Evolutionary conservation across 2,888 invertebrate genomes (phyloP).

Genomic region (Chaitophorus viminalis): DNA sequence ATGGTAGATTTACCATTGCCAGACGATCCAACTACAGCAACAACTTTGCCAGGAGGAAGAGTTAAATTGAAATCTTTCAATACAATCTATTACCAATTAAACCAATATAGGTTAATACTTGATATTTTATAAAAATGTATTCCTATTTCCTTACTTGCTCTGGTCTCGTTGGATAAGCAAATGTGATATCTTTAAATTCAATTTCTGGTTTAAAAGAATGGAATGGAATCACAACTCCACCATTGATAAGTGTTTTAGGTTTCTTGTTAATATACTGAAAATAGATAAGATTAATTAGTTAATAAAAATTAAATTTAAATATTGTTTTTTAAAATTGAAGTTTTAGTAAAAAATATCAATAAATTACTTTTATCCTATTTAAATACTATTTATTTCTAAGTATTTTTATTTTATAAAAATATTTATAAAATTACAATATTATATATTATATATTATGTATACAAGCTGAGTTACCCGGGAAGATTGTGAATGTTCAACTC

Average conservation of each 20-base stretch:
- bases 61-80: conserved; percentile 83
- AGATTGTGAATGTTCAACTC: no score
- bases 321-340: not conserved
- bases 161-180: conserved; percentile 87
- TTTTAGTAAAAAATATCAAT: not conserved
- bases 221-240: conserved; percentile 76
- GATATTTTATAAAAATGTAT: conserved; percentile 69
- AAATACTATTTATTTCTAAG: no score
- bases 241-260: conserved; percentile 76
- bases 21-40: conserved; percentile 92
- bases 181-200: conserved; percentile 84
- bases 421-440: no score
- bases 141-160: conserved; percentile 73
- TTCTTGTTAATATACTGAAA: conserved; percentile 79
- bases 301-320: not conserved
- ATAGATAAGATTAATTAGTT: conserved; percentile 57
- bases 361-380: no score
- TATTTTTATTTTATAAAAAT: no score
- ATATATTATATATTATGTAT: no score
- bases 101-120: conserved; percentile 65
- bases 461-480: no score
- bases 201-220: conserved; percentile 82
- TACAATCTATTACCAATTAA: conserved; percentile 62
- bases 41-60: conserved; percentile 87
- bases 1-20: conserved; percentile 97